A percentile compares a stretch with the other conserved stretches of the same genome.
Evolutionary conservation across 53 echinoderm and acorn worm species (phyloP).

Genomic region (Echinometra lucunter): DNA sequence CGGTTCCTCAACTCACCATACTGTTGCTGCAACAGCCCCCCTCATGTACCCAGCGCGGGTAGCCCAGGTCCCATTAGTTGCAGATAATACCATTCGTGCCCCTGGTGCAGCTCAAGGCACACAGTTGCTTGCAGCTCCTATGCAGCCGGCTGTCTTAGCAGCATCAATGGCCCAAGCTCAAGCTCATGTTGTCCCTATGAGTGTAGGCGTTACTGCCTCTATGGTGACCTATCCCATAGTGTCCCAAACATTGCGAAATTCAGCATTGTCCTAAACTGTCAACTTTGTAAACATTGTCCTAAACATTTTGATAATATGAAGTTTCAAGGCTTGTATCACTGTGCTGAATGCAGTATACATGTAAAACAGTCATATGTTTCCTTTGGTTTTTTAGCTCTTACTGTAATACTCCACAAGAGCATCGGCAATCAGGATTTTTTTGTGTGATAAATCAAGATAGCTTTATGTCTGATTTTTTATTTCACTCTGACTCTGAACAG

Average conservation of each 20-base stretch:
- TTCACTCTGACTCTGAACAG: background rate
- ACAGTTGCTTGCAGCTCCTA: constrained; percentile 77
- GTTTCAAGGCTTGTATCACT: background rate
- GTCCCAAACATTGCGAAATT: constrained; percentile 68
- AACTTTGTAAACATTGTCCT: background rate
- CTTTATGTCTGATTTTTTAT: background rate
- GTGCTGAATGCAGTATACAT: background rate
- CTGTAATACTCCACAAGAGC: background rate
- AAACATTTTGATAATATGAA: too few species aligned
- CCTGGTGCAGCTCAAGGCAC: constrained; percentile 75
- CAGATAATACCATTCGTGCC: constrained; percentile 69
- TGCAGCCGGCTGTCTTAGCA: constrained; percentile 75
- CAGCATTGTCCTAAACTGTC: background rate
- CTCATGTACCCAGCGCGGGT: constrained; percentile 78
- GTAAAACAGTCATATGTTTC: background rate
- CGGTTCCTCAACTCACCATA: constrained; percentile 80
- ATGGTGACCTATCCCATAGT: constrained; percentile 95
- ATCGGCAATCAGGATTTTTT: background rate
- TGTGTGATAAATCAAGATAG: background rate
- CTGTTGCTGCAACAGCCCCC: constrained; percentile 73
- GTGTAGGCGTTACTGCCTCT: constrained; percentile 88
- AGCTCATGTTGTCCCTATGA: constrained; percentile 76
- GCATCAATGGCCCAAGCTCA: constrained; percentile 82
- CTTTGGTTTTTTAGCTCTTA: background rate
- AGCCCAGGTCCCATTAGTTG: constrained; percentile 74